Evolutionary conservation across 2,113 vertebrate genomes (phyloP), one percentile per base, ranked within the genome.

Genomic region (Spheniscus mendiculus): DNA sequence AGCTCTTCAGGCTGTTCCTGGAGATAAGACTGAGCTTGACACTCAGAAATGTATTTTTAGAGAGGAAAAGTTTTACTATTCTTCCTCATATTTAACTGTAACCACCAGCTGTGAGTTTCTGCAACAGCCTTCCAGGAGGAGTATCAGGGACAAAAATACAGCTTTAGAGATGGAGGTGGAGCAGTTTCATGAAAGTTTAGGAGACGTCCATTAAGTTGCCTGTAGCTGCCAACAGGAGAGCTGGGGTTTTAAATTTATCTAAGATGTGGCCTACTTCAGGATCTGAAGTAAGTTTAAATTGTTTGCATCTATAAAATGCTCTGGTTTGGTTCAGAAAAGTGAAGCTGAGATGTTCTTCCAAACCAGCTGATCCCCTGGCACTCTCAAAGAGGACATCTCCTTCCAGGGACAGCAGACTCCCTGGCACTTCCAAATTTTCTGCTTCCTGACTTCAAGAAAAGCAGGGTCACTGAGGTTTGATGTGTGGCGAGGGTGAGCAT

Each of bases 11-110:
- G 87, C 63, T 94, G 95, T 65, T 96, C 42, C 65, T 90, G 72
- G 56, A 94, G 91, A 95, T 94, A 96, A 93, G 47, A 17, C 69
- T 74, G 38, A 92, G 21, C 72, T 44, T 89, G 84, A 69, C 85
- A 73, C 49, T 79, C 49, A 45, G 55, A 87, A 90, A 88, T 61
- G n/a, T 83, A 81, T 72, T 87, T 86, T 67, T 69, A 76, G 56
- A 83, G n/a, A 85, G 50, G 67, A 88, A 83, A 86, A 36, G 32
- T 83, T 89, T 59, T 59, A 19, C 73, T 76, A 3, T 69, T 92
- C 78, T 92, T 84, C 56, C 79, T 90, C 82, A 12, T 23, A 88
- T 66, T 90, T 80, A 93, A 93, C 78, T 1, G 1, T 22, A 90
- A 72, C 70, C 70, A 93, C 70, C 44, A 88, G 83, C 70, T 83